Base-by-base conservation (phyloP, 2,797 vertebrate genomes). In the Crenuchus spilurus region DNA sequence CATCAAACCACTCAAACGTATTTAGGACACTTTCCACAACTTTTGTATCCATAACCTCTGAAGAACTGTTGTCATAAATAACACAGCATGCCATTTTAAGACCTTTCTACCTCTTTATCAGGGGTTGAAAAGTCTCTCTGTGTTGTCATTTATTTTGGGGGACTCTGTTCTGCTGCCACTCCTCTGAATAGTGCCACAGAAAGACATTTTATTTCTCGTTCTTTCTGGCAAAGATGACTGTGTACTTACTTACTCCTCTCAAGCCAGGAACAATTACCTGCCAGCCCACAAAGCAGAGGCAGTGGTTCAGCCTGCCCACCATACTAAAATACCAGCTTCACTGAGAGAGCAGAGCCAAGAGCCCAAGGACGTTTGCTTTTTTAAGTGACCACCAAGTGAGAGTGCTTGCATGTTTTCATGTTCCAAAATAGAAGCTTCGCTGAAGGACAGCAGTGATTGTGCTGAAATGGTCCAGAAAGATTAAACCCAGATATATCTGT, bases 141-240 rank as follows among this genome's bases (percentile, higher is more conserved):
- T 78, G 75, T 77, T 78, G 79, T n/a, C 1, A 41, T 82, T 84
- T 89, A 88, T 87, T 90, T 80, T 85, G 80, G 83, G 84, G 84
- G 75, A n/a, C n/a, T n/a, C n/a, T n/a, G n/a, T 72, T 78, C 84
- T 72, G 66, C 44, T 66, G 83, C 73, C 88, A 84, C 86, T 88
- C 84, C 85, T 86, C 67, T 52, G 33, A 61, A 35, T 52, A 14
- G 54, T 60, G 46, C 68, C 39, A 77, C 9, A 69, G 63, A 74
- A 44, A 46, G 5, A n/a, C 18, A 13, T 66, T 75, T 63, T 70
- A 71, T 70, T 57, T 28, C 30, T 69, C 4, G 3, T 10, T 31
- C 42, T 20, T 54, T 20, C 22, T 30, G 30, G 61, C 37, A 70
- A n/a, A 57, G 24, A 54, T 26, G 18, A 55, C n/a, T 16, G 42